Evolutionary conservation across 2,113 vertebrate species (phyloP).

Genomic region (Ptyas mucosa): DNA sequence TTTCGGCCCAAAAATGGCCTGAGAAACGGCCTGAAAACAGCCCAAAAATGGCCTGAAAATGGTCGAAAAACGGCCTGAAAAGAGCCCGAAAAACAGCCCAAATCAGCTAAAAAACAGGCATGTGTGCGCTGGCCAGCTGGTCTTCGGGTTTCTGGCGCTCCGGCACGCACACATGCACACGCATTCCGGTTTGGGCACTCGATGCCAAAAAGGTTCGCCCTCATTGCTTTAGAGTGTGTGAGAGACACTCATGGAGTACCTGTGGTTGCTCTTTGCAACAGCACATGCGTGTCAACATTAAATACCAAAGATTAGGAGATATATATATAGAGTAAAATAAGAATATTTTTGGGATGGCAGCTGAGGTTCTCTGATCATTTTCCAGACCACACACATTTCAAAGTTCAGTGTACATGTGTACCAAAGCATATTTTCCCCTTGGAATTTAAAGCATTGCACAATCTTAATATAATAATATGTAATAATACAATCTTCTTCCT

Average conservation of each 20-base stretch:
- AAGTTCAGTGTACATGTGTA: not conserved
- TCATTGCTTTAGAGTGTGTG: not conserved
- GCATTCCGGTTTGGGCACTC: too few relatives aligned
- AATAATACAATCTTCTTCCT: not conserved
- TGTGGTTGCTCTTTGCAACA: not conserved
- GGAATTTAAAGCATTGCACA: not conserved
- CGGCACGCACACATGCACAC: too few relatives aligned
- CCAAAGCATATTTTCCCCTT: not conserved
- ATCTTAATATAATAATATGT: not conserved
- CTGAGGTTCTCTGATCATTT: not conserved
- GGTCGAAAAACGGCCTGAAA: too few relatives aligned
- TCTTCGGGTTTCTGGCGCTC: too few relatives aligned
- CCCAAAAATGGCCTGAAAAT: too few relatives aligned
- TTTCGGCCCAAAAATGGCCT: too few relatives aligned
- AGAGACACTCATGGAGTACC: not conserved
- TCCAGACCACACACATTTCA: not conserved
- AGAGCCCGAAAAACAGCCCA: too few relatives aligned
- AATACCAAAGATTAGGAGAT: not conserved
- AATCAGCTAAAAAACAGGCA: too few relatives aligned
- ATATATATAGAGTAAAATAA: not conserved
- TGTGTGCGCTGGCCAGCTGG: too few relatives aligned
- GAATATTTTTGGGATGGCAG: too few relatives aligned
- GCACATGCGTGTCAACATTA: not conserved
- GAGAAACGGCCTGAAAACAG: too few relatives aligned
- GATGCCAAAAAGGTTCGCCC: too few relatives aligned